Conservation (phyloP, 2,797 vertebrate genomes). For the Australoheros facetus region DNA sequence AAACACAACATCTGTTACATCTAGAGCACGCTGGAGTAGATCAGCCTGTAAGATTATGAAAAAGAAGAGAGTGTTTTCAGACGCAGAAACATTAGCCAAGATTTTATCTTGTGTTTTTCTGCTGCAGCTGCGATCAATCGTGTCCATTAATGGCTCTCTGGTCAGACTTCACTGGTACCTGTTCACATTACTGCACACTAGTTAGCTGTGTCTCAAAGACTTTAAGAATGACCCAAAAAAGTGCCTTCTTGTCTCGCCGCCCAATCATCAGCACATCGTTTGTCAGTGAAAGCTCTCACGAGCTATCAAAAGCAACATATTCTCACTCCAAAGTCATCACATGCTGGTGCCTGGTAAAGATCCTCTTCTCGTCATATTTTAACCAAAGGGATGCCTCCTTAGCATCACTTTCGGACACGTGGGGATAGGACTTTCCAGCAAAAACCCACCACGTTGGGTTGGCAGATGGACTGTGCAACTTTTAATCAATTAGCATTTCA, state of each 20-base stretch:
- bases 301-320: not conserved
- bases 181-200: not conserved
- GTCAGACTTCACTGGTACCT: not conserved
- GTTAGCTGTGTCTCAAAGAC: not conserved
- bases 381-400: not conserved
- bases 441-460: not conserved
- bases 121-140: not conserved
- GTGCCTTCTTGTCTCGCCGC: not conserved
- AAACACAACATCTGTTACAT: constrained; percentile 25
- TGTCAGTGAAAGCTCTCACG: not conserved
- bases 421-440: not conserved
- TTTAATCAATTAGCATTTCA: not conserved
- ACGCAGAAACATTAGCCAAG: not conserved
- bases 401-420: not conserved
- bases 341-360: not conserved
- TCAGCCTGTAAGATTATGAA: not conserved
- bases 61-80: not conserved
- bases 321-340: not conserved
- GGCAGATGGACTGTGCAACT: not conserved
- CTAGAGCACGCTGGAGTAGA: not conserved
- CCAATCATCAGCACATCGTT: not conserved
- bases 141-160: not conserved
- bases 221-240: not conserved
- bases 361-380: not conserved
- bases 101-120: not conserved